Conservation (phyloP, 2,113 vertebrate genomes). For the Cepphus grylle region DNA sequence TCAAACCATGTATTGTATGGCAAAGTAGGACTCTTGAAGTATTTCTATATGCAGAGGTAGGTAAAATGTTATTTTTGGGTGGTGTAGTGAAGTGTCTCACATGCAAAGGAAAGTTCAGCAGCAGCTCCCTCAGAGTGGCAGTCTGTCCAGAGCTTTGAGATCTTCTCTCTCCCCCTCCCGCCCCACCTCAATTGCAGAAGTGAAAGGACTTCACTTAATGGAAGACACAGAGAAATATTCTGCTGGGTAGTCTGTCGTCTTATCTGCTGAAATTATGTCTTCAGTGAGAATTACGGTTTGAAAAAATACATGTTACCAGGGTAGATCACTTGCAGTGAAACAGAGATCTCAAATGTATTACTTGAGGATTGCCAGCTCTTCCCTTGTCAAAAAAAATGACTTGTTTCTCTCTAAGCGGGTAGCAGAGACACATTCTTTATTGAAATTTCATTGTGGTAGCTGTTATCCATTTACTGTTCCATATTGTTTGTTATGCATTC, state of each 20-base stretch:
- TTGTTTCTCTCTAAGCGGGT: background rate
- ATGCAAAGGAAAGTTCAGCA: background rate
- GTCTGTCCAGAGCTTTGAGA: background rate
- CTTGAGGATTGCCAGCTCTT: background rate
- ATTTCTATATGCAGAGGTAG: background rate
- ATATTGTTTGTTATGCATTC: background rate
- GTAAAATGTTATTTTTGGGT: background rate
- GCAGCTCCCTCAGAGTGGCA: background rate
- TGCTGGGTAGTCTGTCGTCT: background rate
- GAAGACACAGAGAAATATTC: background rate
- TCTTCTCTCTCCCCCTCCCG: background rate
- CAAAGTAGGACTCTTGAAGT: fast-evolving
- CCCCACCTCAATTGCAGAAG: background rate
- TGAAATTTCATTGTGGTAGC: background rate
- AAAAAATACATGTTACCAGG: background rate
- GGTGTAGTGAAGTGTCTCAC: background rate
- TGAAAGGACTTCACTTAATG: background rate
- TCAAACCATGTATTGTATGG: background rate
- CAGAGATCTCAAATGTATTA: background rate
- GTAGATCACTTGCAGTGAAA: background rate
- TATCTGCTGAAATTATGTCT: background rate
- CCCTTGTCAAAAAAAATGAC: background rate
- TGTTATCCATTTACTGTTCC: background rate
- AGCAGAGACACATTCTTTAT: background rate
- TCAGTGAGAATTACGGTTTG: background rate